These are phyloP conservation scores for Nothoprocta pentlandii DNA, from an alignment of 2,113 vertebrate genomes.

Conservation along the genomic window DNA sequence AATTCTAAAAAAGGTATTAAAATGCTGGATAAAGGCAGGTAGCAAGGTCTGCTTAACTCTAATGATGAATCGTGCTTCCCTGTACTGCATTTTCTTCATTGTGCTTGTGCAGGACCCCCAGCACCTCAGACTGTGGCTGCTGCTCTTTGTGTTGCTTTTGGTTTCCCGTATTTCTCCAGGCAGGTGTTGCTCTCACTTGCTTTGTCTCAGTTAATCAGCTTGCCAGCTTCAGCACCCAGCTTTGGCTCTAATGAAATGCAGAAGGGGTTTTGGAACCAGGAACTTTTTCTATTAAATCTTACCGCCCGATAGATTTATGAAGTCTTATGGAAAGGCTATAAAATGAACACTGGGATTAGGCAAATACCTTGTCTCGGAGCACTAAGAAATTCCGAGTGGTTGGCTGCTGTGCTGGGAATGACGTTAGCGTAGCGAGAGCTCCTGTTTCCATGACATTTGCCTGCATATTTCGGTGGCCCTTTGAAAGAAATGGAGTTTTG, in stretches of 20 bases:
- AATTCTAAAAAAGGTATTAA: background rate
- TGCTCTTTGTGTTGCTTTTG: conserved; percentile 28
- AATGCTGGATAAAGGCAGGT: background rate
- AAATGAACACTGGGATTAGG: conserved; percentile 67
- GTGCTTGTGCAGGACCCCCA: background rate
- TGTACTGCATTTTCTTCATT: background rate
- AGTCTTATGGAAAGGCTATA: conserved; percentile 65
- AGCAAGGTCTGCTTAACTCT: background rate
- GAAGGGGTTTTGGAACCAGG: conserved; percentile 62
- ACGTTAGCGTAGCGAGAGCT: conserved; percentile 83
- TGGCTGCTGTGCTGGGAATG: conserved; percentile 59
- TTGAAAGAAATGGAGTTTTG: conserved; percentile 68
- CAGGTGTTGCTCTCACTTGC: conserved; percentile 5
- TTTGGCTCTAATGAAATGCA: conserved; percentile 49
- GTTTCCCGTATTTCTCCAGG: background rate
- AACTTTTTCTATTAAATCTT: conserved; percentile 67
- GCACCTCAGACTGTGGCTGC: background rate
- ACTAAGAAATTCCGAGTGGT: conserved; percentile 65
- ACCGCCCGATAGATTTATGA: conserved; percentile 29
- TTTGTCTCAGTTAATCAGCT: conserved; percentile 51
- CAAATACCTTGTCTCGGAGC: conserved; percentile 71
- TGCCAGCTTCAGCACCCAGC: background rate
- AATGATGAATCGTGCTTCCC: background rate
- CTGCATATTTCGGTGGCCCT: conserved; percentile 77
- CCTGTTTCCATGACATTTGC: conserved; percentile 85